Percentiles rank a stretch among this genome's conserved stretches.
Evolutionary conservation across 92 coral and sea anemone species (phyloP).

Genomic region (Phymanthus crucifer): DNA sequence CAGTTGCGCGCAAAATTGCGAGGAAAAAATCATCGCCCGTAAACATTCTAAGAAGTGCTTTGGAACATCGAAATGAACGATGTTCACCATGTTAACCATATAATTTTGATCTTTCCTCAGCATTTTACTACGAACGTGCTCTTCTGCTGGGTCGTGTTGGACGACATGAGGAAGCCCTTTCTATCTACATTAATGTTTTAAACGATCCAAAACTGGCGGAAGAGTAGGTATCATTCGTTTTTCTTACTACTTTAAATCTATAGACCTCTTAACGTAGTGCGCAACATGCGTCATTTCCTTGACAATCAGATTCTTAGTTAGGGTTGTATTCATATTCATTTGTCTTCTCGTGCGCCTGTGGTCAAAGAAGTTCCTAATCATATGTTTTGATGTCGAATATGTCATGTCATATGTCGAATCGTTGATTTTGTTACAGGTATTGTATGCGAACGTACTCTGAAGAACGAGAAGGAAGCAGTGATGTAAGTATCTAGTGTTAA

Average conservation of each 20-base stretch:
- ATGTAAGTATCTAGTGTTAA: constrained; percentile 61
- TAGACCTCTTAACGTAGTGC: too few species aligned
- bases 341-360: too few species aligned
- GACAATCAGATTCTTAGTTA: too few species aligned
- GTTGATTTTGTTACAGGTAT: constrained; percentile 51
- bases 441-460: constrained; percentile 84
- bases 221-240: constrained; percentile 55
- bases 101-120: constrained; percentile 28
- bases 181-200: constrained; percentile 84
- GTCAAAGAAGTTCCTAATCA: too few species aligned
- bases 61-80: neutral
- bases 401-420: neutral
- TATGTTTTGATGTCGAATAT: too few species aligned
- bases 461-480: constrained; percentile 91
- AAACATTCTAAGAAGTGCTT: neutral
- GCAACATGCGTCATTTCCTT: too few species aligned
- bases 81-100: neutral
- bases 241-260: too few species aligned
- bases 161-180: constrained; percentile 92
- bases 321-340: too few species aligned
- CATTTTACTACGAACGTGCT: constrained; percentile 90
- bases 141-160: constrained; percentile 94
- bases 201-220: constrained; percentile 82
- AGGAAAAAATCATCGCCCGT: too few species aligned
- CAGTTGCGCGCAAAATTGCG: too few species aligned